Evolutionary conservation across 2,888 invertebrate species (phyloP), one percentile per base, ranked within the genome.

Genomic region (Polydrusus cervinus): DNA sequence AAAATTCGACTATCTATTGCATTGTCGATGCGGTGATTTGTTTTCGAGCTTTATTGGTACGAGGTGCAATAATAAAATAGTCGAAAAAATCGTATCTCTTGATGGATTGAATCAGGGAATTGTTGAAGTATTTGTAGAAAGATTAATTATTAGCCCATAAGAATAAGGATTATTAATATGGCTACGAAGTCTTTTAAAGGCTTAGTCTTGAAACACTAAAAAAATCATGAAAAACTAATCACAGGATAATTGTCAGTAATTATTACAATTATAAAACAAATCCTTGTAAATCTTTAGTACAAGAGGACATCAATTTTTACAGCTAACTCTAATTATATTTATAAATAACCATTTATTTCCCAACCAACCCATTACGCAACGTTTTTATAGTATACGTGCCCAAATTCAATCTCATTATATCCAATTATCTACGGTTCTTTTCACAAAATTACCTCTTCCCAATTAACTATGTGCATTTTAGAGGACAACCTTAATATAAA

Each of bases 371-470:
- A 65, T 71, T 68, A 43, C 64, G 55, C 25, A 71, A 71, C 55
- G 53, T 61, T 71, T 60, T 71, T 71, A 61, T 71, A 71, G 71
- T 71, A 65, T 72, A 65, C 65, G 71, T 65, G 57, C 61, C 69
- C 61, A 61, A 38, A 61, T 51, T 49, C 61, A 49, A 70, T 38
- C 51, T 67, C 49, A 74, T 74, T 74, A 70, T 65, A 30, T 10
- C 74, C 69, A 74, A 74, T 74, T 74, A 74, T 70, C 16, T 38
- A 55, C 51, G 69, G 74, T 51, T 74, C 57, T 71, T 68, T 74
- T 68, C 62, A 74, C 53, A 47, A 73, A 73, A 73, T 68, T 68
- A 68, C 68, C 67, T 53, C 49, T 38, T 34, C 60, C 8, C 38
- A 38, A 60, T 60, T 60, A 60, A 0, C 16, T 60, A 18, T 16